Base-by-base conservation (phyloP, 2,113 vertebrate species). In the Pelecanus crispus region DNA sequence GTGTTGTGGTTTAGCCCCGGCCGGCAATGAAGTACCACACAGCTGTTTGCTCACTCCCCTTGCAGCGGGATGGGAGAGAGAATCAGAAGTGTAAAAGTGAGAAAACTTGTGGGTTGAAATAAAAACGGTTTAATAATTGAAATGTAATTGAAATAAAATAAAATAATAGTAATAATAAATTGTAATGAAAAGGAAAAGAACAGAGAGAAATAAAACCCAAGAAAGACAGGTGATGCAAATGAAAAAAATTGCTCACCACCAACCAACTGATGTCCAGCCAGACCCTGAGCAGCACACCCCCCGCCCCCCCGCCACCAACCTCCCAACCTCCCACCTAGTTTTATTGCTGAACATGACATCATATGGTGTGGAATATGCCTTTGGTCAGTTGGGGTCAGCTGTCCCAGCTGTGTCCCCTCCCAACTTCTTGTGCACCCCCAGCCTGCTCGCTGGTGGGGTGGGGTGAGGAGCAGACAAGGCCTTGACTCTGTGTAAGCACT, bases 21-120 rank as follows among this genome's bases (percentile, higher is more conserved):
- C 15, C 2, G 7, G 29, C 28, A 62, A 38, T n/a, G 32, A 32
- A 50, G 22, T 21, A 25, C n/a, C 58, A 49, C 20, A 5, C 11
- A 49, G n/a, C 20, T 1, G 2, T 12, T 6, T 4, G 3, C 11
- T 31, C 3, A 1, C 9, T 49, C 74, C 9, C n/a, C 44, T 16
- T 21, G 1, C 14, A 24, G 14, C 5, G 42, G 24, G 22, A 11
- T 26, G 59, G n/a, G n/a, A 22, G n/a, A 49, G 28, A 50, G n/a
- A 50, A 78, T 32, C 9, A 2, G 28, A 49, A 62, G n/a, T 9
- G 16, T 50, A 25, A 26, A 61, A 36, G 59, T 26, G 59, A 61
- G 24, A 26, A 61, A 61, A 61, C 24, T 59, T 24, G 14, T 38
- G 34, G 11, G 34, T n/a, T 45, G 24, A n/a, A 18, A 45, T 40